Conservation (phyloP, 1,140 invertebrate species). For the Philopotamus ludificatus region DNA sequence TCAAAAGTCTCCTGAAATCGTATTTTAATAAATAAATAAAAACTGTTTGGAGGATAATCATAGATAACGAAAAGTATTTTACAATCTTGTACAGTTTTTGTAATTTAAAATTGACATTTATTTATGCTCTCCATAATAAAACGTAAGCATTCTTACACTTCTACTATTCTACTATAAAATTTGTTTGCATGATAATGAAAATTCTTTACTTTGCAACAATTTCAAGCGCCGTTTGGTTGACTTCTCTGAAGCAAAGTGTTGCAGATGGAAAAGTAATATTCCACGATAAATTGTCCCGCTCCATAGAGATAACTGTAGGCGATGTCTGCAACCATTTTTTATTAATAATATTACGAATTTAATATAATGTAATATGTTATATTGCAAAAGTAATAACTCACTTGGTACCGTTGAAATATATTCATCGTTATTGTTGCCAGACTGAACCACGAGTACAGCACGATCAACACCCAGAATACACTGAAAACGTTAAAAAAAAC, state of each 20-base stretch:
- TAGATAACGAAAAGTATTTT: neutral
- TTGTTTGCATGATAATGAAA: conserved; percentile 16
- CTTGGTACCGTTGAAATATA: conserved; percentile 10
- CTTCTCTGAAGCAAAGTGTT: conserved; percentile 52
- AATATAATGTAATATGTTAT: neutral
- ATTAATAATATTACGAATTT: neutral
- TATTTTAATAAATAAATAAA: too few relatives aligned
- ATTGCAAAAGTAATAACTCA: neutral
- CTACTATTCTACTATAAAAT: conserved; percentile 8
- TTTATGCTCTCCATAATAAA: neutral
- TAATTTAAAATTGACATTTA: neutral
- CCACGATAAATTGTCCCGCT: conserved; percentile 69
- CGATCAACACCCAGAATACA: conserved; percentile 13
- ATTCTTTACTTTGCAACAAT: conserved; percentile 28
- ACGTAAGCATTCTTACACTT: neutral
- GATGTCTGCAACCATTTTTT: conserved; percentile 52
- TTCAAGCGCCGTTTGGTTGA: conserved; percentile 22
- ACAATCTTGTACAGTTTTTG: neutral
- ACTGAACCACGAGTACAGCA: neutral
- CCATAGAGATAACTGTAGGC: conserved; percentile 71
- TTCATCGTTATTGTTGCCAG: neutral
- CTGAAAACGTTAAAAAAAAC: conserved; percentile 5
- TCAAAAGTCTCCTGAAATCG: too few relatives aligned
- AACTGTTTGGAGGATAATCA: neutral
- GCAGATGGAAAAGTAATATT: conserved; percentile 67